Evolutionary conservation across 1,140 invertebrate genomes (phyloP).

Genomic region (Physella acuta): DNA sequence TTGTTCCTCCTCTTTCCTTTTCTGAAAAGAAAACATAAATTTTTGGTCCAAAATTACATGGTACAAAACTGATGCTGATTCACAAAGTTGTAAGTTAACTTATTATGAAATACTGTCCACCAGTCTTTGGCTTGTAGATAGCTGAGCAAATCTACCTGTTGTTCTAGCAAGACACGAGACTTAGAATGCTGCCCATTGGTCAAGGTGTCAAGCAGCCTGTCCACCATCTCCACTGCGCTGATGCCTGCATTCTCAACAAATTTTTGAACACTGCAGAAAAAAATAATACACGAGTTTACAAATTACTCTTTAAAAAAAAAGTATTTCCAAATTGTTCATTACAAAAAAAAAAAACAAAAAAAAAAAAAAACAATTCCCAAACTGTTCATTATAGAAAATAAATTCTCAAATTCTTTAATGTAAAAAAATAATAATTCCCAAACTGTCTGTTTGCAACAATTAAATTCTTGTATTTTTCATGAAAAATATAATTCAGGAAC

Average conservation of each 20-base stretch:
- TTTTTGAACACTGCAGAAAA: constrained; percentile 68
- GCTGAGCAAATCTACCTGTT: constrained; percentile 58
- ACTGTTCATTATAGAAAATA: not conserved
- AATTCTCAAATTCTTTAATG: too few relatives aligned
- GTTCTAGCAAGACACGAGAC: constrained; percentile 71
- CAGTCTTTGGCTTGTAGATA: too few relatives aligned
- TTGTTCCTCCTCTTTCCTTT: constrained; percentile 17
- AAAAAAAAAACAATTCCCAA: too few relatives aligned
- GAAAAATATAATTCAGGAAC: too few relatives aligned
- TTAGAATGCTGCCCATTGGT: constrained; percentile 83
- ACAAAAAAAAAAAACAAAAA: too few relatives aligned
- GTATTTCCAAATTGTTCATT: not conserved
- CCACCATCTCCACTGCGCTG: constrained; percentile 80
- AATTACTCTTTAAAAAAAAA: not conserved
- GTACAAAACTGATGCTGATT: too few relatives aligned
- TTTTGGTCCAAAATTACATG: not conserved
- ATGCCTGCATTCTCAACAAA: constrained; percentile 79
- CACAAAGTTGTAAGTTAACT: too few relatives aligned
- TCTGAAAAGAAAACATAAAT: constrained; percentile 6
- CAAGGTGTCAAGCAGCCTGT: constrained; percentile 78
- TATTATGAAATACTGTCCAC: too few relatives aligned
- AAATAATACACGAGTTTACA: not conserved
- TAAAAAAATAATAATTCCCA: too few relatives aligned
- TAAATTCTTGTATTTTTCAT: too few relatives aligned
- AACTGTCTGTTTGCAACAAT: too few relatives aligned